phyloP scores from a whole-genome alignment of 2,797 vertebrate species.

The Pitangus sulphuratus region DNA sequence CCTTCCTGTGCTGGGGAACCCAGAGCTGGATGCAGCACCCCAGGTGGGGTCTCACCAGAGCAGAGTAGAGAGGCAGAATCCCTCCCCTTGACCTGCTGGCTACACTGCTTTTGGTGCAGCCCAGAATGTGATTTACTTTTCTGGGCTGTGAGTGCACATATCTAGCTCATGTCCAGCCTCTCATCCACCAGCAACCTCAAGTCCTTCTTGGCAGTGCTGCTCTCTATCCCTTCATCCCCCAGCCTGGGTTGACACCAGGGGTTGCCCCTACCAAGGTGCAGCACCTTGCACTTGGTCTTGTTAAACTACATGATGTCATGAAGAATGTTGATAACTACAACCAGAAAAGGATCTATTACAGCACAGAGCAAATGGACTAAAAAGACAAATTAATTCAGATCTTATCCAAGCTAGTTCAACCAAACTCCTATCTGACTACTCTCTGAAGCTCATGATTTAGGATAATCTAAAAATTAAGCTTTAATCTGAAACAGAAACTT shows the following conservation, averaged over 20 bases:
- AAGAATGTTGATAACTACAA: background rate
- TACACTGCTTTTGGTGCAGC: background rate
- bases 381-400: background rate
- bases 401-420: background rate
- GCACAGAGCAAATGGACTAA: background rate
- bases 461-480: background rate
- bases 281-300: background rate
- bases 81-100: background rate
- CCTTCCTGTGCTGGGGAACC: background rate
- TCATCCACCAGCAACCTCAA: background rate
- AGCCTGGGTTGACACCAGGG: no score
- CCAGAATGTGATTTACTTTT: background rate
- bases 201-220: background rate
- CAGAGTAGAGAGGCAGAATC: background rate
- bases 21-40: background rate
- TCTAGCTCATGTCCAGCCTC: background rate
- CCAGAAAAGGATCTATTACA: background rate
- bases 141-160: background rate
- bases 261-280: background rate
- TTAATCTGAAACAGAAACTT: background rate
- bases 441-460: background rate
- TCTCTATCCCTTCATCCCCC: background rate
- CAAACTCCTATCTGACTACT: background rate
- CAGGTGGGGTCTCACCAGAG: background rate
- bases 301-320: background rate